These are phyloP conservation scores for Hemiscyllium ocellatum DNA, from an alignment of 2,113 vertebrate genomes.

Conservation along the genomic window DNA sequence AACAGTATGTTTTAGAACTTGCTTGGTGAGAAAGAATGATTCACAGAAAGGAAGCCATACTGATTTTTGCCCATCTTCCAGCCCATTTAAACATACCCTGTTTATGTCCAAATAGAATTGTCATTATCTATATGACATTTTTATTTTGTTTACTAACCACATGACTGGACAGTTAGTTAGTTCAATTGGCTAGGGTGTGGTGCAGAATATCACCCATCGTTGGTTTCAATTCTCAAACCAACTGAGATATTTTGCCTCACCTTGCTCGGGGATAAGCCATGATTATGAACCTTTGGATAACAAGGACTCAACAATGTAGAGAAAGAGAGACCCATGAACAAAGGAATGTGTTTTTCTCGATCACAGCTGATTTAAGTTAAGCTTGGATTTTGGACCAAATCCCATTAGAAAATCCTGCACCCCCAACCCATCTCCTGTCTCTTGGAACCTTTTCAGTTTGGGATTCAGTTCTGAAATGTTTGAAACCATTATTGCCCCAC, in stretches of 20 bases:
- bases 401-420: neutral
- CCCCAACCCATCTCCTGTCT: neutral
- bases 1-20: neutral
- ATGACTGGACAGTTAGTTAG: neutral
- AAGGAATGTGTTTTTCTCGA: neutral
- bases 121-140: neutral
- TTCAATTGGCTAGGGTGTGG: neutral
- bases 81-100: neutral
- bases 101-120: neutral
- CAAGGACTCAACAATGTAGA: neutral
- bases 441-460: neutral
- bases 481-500: neutral
- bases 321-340: neutral
- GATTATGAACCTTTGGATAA: neutral
- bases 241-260: neutral
- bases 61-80: neutral
- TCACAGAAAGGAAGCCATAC: neutral
- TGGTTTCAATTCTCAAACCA: neutral
- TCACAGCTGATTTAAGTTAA: neutral
- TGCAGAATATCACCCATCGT: neutral
- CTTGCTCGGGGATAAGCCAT: neutral
- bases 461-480: neutral
- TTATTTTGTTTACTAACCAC: neutral
- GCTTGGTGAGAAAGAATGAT: neutral
- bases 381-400: neutral